Evolutionary conservation across 2,888 invertebrate genomes (phyloP), one percentile per base, ranked within the genome.

Genomic region (Saturnia japonica): DNA sequence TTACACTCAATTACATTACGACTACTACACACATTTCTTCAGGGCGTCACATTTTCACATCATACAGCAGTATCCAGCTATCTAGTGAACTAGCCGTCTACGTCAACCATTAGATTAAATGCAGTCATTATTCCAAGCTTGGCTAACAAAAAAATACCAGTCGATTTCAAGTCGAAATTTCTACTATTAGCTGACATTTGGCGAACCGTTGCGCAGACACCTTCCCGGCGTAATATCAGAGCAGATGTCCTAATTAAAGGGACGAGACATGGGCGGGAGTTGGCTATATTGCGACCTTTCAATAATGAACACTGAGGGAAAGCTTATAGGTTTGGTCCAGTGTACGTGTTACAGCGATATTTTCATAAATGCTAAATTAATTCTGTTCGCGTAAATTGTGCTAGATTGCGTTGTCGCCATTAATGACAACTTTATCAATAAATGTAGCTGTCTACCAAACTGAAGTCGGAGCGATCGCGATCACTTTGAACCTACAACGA

Each of bases 181-280:
- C 74, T 82, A 75, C 71, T 73, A 68, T 73, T 74, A 72, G 76
- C 77, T 78, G 78, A 76, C 79, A 74, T 74, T 76, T 77, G 76
- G 77, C 74, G 75, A 79, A 83, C 79, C 82, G 81, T 82, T 78
- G 81, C 75, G 83, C 85, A 81, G 86, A 87, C 90, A 92, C 92
- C 91, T 91, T 88, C 90, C 84, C 85, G 81, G 83, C 80, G 88
- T 89, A 92, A 92, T 92, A 91, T 91, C 88, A 77, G 80, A 84
- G 86, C 90, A 91, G 92, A 92, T 92, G 91, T 89, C 90, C 91
- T 92, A 93, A 93, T 93, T 91, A 93, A 89, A 86, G 88, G 85
- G 85, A 87, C 87, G 89, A 83, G 85, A 84, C 85, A 83, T 83
- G 83, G 89, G 85, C 84, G 89, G 84, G 78, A 79, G 84, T 82